Base-by-base conservation (phyloP, 64 coral and sea anemone species). In the Hydrozoanthus tunicans region DNA sequence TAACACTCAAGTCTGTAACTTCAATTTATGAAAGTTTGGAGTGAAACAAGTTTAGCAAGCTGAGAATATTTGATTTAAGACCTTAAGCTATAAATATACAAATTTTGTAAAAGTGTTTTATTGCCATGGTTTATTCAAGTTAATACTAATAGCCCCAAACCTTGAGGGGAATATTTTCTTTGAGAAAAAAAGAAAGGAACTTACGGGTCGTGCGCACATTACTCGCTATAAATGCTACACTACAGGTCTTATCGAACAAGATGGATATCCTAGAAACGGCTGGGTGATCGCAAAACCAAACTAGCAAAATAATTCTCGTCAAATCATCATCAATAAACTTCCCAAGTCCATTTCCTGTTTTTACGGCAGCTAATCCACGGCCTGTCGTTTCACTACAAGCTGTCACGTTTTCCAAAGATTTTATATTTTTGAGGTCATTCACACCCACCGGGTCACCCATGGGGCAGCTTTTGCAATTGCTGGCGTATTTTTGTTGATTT, bases 281-380 rank as follows among this genome's bases (percentile, higher is more conserved):
- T 56, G 84, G 59, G 53, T 59, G 83, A 86, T 73, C 63, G 56
- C 63, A 68, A 51, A 9, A 9, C 81, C 23, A 85, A 85, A 85
- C 64, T 85, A 85, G 67, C 55, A 73, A 3, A 55, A 6, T 51
- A 25, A 14, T 74, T 43, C 32, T 43, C 32, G 0, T 43, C 55
- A 59, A 13, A 73, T 72, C 64, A 86, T 86, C 65, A 68, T 59
- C 15, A 43, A 61, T 56, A 68, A 83, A 64, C 43, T 53, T 6
- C 15, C 81, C 15, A 54, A 66, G 32, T 78, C 56, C 13, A 73
- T 75, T 88, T 88, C 84, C 84, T 88, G 84, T 75, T 88, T 75
- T 73, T 52, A 62, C 43, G 9, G 4, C 15, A 14, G 3, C 54
- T 88, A 58, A 72, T 72, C 67, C 67, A 56, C 58, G 53, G 51